phyloP scores from a whole-genome alignment of 2,113 vertebrate species.

The Macaca fascicularis region T2T-MFA8v1.1 NC_088375.1:74484001-74484500 shows the following conservation, averaged over 20 bases:
- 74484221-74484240: not conserved
- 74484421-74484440: not conserved
- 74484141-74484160: not conserved
- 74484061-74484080: not conserved
- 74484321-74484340: not conserved
- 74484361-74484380: not conserved
- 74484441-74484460: not conserved
- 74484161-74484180: not conserved
- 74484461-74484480: not conserved
- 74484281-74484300: not conserved
- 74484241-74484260: not conserved
- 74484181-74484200: not conserved
- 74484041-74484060: not conserved
- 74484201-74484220: not conserved
- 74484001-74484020: not conserved
- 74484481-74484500: not conserved
- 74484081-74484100: constrained; percentile 20
- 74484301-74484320: not conserved
- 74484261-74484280: not conserved
- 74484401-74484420: not conserved
- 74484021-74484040: not conserved
- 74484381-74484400: not conserved
- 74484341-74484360: not conserved
- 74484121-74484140: not conserved
- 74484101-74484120: not conserved